Percentiles rank a stretch among this genome's conserved stretches.
These are phyloP conservation scores for Chamaetylas fuelleborni DNA, from an alignment of 2,113 vertebrate genomes.

Conservation along the genomic window DNA sequence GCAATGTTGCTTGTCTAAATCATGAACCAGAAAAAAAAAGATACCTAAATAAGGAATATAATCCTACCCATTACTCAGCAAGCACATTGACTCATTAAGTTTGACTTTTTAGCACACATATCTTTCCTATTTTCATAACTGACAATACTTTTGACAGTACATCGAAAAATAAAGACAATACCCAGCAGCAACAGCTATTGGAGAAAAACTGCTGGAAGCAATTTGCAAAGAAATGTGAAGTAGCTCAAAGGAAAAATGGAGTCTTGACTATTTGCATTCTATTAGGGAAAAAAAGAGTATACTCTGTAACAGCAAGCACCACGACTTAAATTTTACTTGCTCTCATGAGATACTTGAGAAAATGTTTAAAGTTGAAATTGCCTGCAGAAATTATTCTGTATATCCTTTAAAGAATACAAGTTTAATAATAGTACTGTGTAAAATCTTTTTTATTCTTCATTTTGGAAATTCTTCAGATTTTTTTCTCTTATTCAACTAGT, in stretches of 20 bases:
- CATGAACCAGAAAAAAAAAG: background rate
- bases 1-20: background rate
- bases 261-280: background rate
- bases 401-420: background rate
- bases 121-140: background rate
- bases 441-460: background rate
- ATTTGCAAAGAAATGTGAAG: background rate
- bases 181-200: background rate
- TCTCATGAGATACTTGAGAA: background rate
- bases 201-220: background rate
- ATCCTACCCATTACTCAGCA: background rate
- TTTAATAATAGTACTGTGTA: background rate
- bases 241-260: background rate
- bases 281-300: background rate
- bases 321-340: background rate
- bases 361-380: background rate
- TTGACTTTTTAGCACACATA: background rate
- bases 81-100: background rate
- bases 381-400: background rate
- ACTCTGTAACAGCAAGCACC: background rate
- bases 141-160: background rate
- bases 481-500: background rate
- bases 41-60: background rate
- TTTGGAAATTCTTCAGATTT: background rate
- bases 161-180: background rate